Base-by-base conservation (phyloP, 1,140 invertebrate genomes). In the Brachionus angularis region DNA sequence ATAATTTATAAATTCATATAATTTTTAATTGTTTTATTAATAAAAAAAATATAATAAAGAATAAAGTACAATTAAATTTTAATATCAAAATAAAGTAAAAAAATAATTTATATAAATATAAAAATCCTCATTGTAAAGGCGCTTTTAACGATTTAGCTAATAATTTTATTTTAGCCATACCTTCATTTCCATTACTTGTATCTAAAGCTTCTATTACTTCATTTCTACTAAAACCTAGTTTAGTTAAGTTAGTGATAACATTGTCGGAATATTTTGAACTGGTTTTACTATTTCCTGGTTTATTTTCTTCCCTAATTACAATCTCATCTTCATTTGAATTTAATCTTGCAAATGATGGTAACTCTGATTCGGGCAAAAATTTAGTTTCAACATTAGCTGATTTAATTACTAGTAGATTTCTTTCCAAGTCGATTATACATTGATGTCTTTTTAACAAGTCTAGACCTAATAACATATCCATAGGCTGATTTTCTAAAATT, bases 381-480 rank as follows among this genome's bases (percentile, higher is more conserved):
- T 85, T 80, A 0, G 94, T 96, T 80, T 91, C 89, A 0, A 91
- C 93, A 23, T 91, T 91, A 0, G 93, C 96, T 0, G 93, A 96
- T n/a, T 93, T 94, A 76, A 97, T 96, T 42, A 86, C 85, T 21
- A 98, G 83, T 1, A 93, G 85, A 81, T 94, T 96, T 58, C 85
- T 85, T 77, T 91, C 90, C 67, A 98, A 82, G 81, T 98, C 93
- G 76, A 98, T 96, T 73, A 87, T 88, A 84, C 94, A 97, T 78
- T 82, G 79, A 74, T 98, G 95, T 74, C 95, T 83, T 82, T 93
- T 94, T 0, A 98, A 83, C 92, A 98, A 97, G 78, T 98, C 95
- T 29, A 98, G 84, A 0, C 95, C 95, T 4, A 98, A 83, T 18
- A 98, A 81, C 91, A 98, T 96, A 77, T 98, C 95, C 92, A 98